These are phyloP conservation scores for Bambusicola thoracicus DNA, from an alignment of 2,113 vertebrate species.

Conservation along the genomic window DNA sequence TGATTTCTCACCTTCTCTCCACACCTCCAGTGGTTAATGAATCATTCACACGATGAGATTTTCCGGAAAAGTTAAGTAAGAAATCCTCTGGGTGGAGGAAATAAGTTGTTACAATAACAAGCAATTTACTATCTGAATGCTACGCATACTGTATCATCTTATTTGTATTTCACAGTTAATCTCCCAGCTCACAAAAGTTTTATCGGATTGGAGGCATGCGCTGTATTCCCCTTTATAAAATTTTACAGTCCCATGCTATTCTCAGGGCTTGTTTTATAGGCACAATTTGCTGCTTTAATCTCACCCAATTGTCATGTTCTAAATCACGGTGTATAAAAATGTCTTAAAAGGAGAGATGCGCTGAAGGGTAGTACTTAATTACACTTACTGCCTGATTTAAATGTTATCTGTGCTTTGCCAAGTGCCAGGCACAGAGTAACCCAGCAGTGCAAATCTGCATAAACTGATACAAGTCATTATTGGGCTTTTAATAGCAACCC, in stretches of 20 bases:
- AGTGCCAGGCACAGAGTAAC: constrained; percentile 57
- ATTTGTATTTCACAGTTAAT: constrained; percentile 80
- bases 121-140: constrained; percentile 63
- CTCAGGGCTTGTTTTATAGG: constrained; percentile 80
- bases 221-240: constrained; percentile 80
- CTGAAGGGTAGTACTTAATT: constrained; percentile 82
- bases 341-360: constrained; percentile 77
- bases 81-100: constrained; percentile 56
- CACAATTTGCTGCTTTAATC: constrained; percentile 83
- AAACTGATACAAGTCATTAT: constrained; percentile 74
- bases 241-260: constrained; percentile 80
- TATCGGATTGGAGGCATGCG: constrained; percentile 77
- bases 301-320: constrained; percentile 81
- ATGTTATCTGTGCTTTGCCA: constrained; percentile 74
- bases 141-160: constrained; percentile 69
- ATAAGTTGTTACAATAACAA: constrained; percentile 72
- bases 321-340: constrained; percentile 81
- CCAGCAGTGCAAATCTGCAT: constrained; percentile 73
- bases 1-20: not conserved
- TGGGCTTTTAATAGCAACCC: constrained; percentile 63
- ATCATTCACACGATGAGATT: not conserved
- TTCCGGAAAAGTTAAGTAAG: constrained; percentile 26
- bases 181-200: constrained; percentile 80
- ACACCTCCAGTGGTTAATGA: constrained; percentile 17
- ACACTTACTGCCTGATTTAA: constrained; percentile 81